Percentiles rank a stretch among this genome's conserved stretches.
These are phyloP conservation scores for Ormyrus labotus DNA, from an alignment of 2,888 invertebrate genomes.

Conservation along the genomic window DNA sequence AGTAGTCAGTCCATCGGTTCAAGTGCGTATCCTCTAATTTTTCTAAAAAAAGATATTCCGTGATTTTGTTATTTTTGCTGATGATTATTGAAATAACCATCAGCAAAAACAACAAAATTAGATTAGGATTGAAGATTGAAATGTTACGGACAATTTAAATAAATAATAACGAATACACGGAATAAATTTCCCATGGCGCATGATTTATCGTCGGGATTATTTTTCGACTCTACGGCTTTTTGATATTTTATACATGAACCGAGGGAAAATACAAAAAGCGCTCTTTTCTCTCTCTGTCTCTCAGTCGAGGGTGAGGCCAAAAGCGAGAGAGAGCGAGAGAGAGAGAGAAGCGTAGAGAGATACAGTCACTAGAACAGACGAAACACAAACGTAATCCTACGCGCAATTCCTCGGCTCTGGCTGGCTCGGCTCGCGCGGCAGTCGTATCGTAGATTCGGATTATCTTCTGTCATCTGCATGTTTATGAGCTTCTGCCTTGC, in stretches of 20 bases:
- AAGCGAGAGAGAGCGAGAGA: slow-evolving; percentile 2
- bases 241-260: slow-evolving; percentile 39
- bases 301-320: slow-evolving; percentile 1
- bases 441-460: slow-evolving; percentile 70
- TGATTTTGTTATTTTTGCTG: too few relatives aligned
- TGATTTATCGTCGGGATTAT: slow-evolving; percentile 45
- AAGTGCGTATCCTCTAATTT: too few relatives aligned
- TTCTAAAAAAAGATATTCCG: too few relatives aligned
- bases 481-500: slow-evolving; percentile 69
- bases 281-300: background rate
- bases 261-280: slow-evolving; percentile 25
- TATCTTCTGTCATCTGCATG: slow-evolving; percentile 73
- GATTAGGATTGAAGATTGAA: slow-evolving; percentile 24
- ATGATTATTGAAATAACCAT: too few relatives aligned
- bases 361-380: slow-evolving; percentile 47
- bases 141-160: slow-evolving; percentile 32
- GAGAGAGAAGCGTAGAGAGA: slow-evolving; percentile 1
- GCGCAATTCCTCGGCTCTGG: slow-evolving; percentile 57
- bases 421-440: slow-evolving; percentile 1
- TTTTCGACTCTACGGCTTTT: slow-evolving; percentile 43
- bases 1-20: too few relatives aligned
- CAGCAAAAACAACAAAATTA: too few relatives aligned
- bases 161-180: slow-evolving; percentile 13
- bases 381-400: slow-evolving; percentile 68
- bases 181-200: slow-evolving; percentile 35